phyloP scores from a whole-genome alignment of 2,888 invertebrate genomes.

The Pediacus dermestoides region DNA sequence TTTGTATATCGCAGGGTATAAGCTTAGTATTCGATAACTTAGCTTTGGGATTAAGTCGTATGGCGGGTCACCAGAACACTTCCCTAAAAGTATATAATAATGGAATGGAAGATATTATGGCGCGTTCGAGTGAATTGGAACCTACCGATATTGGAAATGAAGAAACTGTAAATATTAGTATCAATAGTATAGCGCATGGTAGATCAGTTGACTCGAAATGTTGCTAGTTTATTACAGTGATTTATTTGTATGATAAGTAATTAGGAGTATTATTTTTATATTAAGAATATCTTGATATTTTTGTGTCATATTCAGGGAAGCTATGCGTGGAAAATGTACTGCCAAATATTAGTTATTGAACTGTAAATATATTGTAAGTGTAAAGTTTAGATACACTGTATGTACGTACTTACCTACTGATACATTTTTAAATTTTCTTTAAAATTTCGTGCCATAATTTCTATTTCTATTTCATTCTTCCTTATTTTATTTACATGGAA shows the following conservation, averaged over 20 bases:
- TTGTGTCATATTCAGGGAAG: too few species aligned
- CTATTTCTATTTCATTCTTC: too few species aligned
- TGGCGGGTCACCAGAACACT: constrained; percentile 50
- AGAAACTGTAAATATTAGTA: constrained; percentile 62
- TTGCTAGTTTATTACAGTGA: constrained; percentile 61
- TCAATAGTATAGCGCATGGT: constrained; percentile 65
- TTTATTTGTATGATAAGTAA: constrained; percentile 8
- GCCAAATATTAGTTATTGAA: too few species aligned
- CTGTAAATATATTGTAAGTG: too few species aligned
- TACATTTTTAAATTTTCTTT: too few species aligned
- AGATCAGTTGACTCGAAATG: constrained; percentile 57
- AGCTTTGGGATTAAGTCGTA: constrained; percentile 59
- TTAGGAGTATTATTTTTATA: too few species aligned
- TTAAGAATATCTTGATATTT: too few species aligned
- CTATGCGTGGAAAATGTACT: too few species aligned
- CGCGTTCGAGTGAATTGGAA: constrained; percentile 55
- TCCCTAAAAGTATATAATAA: constrained; percentile 60
- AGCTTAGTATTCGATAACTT: constrained; percentile 69
- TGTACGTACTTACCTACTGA: too few species aligned
- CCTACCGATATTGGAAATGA: constrained; percentile 62
- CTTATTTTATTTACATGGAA: too few species aligned
- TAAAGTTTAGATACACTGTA: too few species aligned
- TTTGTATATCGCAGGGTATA: constrained; percentile 58
- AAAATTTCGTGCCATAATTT: too few species aligned
- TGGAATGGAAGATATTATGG: constrained; percentile 49